These are phyloP conservation scores for Atta texana DNA, from an alignment of 1,140 invertebrate genomes.

Conservation along the genomic window DNA sequence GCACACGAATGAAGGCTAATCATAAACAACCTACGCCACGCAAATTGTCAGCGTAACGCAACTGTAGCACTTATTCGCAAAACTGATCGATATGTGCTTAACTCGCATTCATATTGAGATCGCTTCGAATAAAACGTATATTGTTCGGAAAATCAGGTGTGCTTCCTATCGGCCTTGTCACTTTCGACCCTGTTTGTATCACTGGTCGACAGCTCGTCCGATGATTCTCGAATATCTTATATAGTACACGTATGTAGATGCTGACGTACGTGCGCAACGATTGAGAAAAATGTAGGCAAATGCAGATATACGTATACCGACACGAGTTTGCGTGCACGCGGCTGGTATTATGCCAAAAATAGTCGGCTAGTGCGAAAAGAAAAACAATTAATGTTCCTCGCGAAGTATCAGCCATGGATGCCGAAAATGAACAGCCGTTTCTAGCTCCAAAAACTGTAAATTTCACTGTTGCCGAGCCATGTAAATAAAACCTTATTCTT, in stretches of 20 bases:
- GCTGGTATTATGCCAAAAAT: constrained; percentile 7
- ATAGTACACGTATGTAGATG: constrained; percentile 26
- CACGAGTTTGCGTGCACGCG: constrained; percentile 61
- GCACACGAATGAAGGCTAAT: constrained; percentile 48
- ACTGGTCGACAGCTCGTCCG: constrained; percentile 35
- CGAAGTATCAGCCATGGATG: neutral
- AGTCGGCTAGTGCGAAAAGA: constrained; percentile 27
- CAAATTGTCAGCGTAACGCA: constrained; percentile 39
- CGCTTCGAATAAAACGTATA: constrained; percentile 25
- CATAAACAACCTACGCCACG: constrained; percentile 38
- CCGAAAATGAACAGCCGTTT: neutral
- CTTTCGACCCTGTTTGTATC: constrained; percentile 39
- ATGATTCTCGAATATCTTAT: constrained; percentile 35
- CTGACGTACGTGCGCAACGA: constrained; percentile 68
- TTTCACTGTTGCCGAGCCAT: neutral
- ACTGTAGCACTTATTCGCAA: constrained; percentile 16
- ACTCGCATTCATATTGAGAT: constrained; percentile 23
- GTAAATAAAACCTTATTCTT: neutral
- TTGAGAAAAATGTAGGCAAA: constrained; percentile 72
- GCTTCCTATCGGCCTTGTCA: constrained; percentile 30
- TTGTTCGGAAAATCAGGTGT: constrained; percentile 25
- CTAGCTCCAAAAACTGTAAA: constrained; percentile 1
- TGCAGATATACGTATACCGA: constrained; percentile 37
- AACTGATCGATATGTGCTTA: constrained; percentile 47
- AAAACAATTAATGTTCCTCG: constrained; percentile 25